These are phyloP conservation scores for Nasonia longicornis DNA, from an alignment of 1,140 invertebrate genomes.

Conservation along the genomic window DNA sequence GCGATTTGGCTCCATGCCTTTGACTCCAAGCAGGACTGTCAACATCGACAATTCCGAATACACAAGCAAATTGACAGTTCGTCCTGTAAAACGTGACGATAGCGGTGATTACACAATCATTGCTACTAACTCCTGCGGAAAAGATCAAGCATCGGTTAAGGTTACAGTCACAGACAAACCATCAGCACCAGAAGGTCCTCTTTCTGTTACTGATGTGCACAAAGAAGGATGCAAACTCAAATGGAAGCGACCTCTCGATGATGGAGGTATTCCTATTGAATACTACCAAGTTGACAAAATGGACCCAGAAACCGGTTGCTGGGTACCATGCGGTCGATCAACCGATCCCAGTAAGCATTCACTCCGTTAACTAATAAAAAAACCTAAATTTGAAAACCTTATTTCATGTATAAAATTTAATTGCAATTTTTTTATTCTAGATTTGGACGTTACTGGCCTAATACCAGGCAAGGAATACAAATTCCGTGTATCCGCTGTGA, in stretches of 20 bases:
- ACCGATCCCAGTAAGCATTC: constrained; percentile 78
- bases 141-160: constrained; percentile 89
- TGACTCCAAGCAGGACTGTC: constrained; percentile 73
- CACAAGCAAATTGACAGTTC: constrained; percentile 87
- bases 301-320: constrained; percentile 92
- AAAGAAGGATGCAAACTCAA: constrained; percentile 94
- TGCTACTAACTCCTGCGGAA: constrained; percentile 87
- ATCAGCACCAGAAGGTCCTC: constrained; percentile 85
- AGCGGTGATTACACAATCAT: constrained; percentile 90
- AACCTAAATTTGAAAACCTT: not conserved
- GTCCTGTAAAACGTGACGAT: constrained; percentile 84
- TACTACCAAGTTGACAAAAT: constrained; percentile 95
- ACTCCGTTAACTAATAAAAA: not conserved
- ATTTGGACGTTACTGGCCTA: constrained; percentile 85
- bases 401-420: constrained; percentile 37
- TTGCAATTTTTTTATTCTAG: constrained; percentile 62
- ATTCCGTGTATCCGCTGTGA: constrained; percentile 95
- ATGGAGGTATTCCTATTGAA: constrained; percentile 89
- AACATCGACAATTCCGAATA: constrained; percentile 88
- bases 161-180: constrained; percentile 95
- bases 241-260: constrained; percentile 93
- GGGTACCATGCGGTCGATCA: constrained; percentile 90
- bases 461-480: constrained; percentile 93
- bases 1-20: constrained; percentile 78
- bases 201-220: constrained; percentile 90